phyloP scores from a whole-genome alignment of 2,888 invertebrate genomes.

The Oxycera nigricornis region DNA sequence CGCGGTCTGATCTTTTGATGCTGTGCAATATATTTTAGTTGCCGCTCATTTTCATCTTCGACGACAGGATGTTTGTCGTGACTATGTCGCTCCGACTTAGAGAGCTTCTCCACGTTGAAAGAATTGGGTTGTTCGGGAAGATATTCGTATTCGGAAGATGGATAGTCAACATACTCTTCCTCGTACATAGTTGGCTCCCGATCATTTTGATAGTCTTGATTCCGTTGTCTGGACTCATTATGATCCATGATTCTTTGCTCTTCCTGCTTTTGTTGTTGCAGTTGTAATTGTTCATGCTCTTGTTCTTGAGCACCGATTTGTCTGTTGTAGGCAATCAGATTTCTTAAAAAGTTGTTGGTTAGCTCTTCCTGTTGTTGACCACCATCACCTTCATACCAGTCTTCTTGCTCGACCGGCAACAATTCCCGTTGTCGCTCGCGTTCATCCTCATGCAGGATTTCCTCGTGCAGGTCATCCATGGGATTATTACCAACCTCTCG shows the following conservation, averaged over 20 bases:
- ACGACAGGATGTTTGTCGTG: constrained; percentile 51
- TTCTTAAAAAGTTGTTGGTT: constrained; percentile 65
- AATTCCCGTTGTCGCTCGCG: constrained; percentile 60
- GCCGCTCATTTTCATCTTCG: constrained; percentile 72
- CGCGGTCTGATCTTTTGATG: constrained; percentile 59
- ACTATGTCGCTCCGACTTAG: background rate
- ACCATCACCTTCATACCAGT: constrained; percentile 66
- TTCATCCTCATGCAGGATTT: constrained; percentile 69
- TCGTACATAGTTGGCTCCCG: constrained; percentile 62
- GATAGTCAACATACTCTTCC: constrained; percentile 61
- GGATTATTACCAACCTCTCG: constrained; percentile 60
- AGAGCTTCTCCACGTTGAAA: constrained; percentile 39
- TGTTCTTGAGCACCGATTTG: constrained; percentile 65
- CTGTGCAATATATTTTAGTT: constrained; percentile 69
- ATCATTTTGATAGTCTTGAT: constrained; percentile 48
- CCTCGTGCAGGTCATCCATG: constrained; percentile 67
- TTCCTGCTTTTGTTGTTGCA: constrained; percentile 64
- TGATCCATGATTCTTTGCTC: constrained; percentile 54
- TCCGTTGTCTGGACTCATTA: constrained; percentile 41
- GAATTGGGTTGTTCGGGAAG: constrained; percentile 47
- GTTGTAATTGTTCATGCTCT: constrained; percentile 54
- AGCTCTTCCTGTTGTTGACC: constrained; percentile 63
- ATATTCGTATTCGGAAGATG: constrained; percentile 48
- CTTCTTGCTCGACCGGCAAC: constrained; percentile 66
- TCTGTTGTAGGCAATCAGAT: constrained; percentile 69